Evolutionary conservation across 2,113 vertebrate species (phyloP), one percentile per base, ranked within the genome.

Genomic region (Sturnus vulgaris): DNA sequence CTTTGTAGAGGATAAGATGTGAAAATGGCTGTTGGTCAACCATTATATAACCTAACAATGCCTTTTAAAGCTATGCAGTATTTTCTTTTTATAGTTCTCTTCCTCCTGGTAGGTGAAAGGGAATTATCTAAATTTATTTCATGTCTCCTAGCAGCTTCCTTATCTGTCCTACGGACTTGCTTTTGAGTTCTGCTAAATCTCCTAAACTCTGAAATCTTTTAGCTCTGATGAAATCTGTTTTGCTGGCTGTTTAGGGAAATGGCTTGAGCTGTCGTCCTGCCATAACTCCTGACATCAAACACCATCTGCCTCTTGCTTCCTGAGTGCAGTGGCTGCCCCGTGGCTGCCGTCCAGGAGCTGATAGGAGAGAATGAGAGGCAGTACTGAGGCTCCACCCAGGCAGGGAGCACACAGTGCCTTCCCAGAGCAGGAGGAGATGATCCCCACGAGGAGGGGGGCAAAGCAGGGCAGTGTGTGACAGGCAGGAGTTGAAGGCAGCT

Each of bases 81-180:
- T 71, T 87, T 94, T 69, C 50, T 72, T 56, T 72, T 90, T 55
- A 78, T 83, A 68, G 47, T 40, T 73, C 79, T 69, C 69, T 95
- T n/a, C 68, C 59, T 92, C 3, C 27, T 93, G 66, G 68, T 83
- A 90, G 79, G 82, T 86, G 42, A 85, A 82, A 82, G n/a, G 71
- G 50, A 92, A 90, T 94, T 83, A 87, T 49, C 59, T 71, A 55
- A 73, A 71, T 85, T 91, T 94, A 76, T 95, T 92, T 90, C 55
- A 42, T 21, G 82, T 90, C 42, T 95, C 66, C 81, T 71, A 85
- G 84, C 81, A 91, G 71, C 61, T 85, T 89, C 14, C 66, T 89
- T 91, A 72, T 76, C 86, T 92, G 46, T 91, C 66, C 65, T 27
- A 14, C 0, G 0, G 83, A 70, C 72, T 94, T 78, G 79, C 52